These are phyloP conservation scores for Microcebus griseorufus DNA, from an alignment of 2,113 vertebrate genomes.

Conservation along the genomic window DNA sequence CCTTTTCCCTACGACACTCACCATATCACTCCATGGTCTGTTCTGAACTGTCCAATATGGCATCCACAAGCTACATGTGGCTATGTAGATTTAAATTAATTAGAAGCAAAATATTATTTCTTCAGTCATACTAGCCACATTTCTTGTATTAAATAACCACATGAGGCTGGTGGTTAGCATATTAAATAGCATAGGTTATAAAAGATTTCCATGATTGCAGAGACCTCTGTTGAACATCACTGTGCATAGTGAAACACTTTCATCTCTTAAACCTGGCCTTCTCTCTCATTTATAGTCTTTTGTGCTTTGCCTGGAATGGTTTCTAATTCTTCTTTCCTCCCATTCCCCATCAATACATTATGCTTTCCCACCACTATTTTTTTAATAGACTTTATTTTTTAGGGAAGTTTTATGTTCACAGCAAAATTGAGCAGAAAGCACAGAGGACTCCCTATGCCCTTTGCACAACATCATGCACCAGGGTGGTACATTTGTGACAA, in stretches of 20 bases:
- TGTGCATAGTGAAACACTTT: neutral
- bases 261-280: neutral
- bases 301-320: neutral
- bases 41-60: neutral
- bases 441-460: neutral
- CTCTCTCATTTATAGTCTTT: conserved; percentile 8
- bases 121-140: neutral
- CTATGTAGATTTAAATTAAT: neutral
- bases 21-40: neutral
- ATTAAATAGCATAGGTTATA: neutral
- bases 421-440: neutral
- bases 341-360: neutral
- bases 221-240: neutral
- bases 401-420: neutral
- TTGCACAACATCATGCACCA: neutral
- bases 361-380: neutral
- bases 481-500: neutral
- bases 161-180: neutral
- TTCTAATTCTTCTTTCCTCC: neutral
- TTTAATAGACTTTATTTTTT: neutral
- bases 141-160: neutral
- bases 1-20: neutral
- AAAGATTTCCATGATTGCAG: neutral
- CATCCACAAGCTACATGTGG: neutral
- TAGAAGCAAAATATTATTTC: neutral